phyloP scores from a whole-genome alignment of 2,113 vertebrate species.

The Cnemophilus loriae region DNA sequence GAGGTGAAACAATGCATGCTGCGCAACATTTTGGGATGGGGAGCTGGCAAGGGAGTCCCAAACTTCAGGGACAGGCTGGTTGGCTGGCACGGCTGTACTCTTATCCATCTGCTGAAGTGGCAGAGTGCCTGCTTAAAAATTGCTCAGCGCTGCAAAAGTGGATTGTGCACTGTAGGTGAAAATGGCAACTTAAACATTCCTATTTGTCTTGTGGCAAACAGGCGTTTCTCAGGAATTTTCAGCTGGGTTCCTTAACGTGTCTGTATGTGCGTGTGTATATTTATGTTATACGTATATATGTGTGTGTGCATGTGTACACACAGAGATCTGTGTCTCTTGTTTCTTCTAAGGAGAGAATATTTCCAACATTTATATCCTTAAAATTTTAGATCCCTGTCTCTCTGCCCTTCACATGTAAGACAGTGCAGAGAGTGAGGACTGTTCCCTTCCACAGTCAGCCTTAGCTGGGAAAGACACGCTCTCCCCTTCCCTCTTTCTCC shows the following conservation, averaged over 20 bases:
- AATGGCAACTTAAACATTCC: neutral
- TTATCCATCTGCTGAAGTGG: neutral
- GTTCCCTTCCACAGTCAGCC: fast-evolving
- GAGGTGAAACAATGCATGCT: neutral
- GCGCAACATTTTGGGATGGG: neutral
- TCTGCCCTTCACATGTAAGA: neutral
- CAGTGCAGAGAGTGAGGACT: neutral
- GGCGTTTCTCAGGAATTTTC: neutral
- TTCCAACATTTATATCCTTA: neutral
- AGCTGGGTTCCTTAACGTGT: neutral
- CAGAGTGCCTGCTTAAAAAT: neutral
- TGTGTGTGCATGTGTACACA: neutral
- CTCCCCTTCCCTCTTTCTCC: neutral
- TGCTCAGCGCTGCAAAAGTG: neutral
- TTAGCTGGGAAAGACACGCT: neutral
- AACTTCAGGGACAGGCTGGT: neutral
- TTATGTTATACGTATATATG: neutral
- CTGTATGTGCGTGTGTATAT: neutral
- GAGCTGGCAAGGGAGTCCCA: neutral
- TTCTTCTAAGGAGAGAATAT: neutral
- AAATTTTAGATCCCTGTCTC: neutral
- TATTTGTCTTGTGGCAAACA: neutral
- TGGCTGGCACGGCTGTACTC: neutral
- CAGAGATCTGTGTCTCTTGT: neutral
- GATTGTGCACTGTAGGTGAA: neutral